A percentile compares a stretch with the other conserved stretches of the same genome.
phyloP scores from a whole-genome alignment of 2,888 invertebrate species.

The Anaspis maculata region DNA sequence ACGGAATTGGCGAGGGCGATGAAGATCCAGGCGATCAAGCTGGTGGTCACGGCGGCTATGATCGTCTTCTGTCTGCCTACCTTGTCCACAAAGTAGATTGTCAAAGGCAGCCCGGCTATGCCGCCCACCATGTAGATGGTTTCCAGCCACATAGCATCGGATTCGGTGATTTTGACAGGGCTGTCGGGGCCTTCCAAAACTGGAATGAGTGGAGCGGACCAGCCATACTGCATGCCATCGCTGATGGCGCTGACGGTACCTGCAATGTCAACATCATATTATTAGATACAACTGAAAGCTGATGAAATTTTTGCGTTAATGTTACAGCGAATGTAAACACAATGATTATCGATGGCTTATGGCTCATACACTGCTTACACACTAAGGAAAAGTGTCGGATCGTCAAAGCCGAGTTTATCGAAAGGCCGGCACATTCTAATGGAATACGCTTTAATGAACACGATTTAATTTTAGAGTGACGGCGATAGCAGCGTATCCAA shows the following conservation, averaged over 20 bases:
- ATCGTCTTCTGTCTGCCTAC: constrained; percentile 36
- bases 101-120: constrained; percentile 33
- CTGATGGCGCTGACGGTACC: constrained; percentile 40
- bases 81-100: constrained; percentile 33
- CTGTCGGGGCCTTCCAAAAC: constrained; percentile 27
- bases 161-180: constrained; percentile 29
- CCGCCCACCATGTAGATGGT: constrained; percentile 31
- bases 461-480: too few relatives aligned
- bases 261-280: too few relatives aligned
- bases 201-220: constrained; percentile 39
- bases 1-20: constrained; percentile 33
- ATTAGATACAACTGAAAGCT: constrained; percentile 1
- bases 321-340: constrained; percentile 6
- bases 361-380: too few relatives aligned
- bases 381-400: too few relatives aligned
- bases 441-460: too few relatives aligned
- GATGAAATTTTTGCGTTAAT: constrained; percentile 5
- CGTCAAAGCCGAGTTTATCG: too few relatives aligned
- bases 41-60: constrained; percentile 31
- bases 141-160: constrained; percentile 30
- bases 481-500: too few relatives aligned
- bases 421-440: too few relatives aligned
- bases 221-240: constrained; percentile 42
- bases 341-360: constrained; percentile 1
- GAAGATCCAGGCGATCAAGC: constrained; percentile 34